Evolutionary conservation across 1,140 invertebrate genomes (phyloP), one percentile per base, ranked within the genome.

Genomic region (Zophobas morio): DNA sequence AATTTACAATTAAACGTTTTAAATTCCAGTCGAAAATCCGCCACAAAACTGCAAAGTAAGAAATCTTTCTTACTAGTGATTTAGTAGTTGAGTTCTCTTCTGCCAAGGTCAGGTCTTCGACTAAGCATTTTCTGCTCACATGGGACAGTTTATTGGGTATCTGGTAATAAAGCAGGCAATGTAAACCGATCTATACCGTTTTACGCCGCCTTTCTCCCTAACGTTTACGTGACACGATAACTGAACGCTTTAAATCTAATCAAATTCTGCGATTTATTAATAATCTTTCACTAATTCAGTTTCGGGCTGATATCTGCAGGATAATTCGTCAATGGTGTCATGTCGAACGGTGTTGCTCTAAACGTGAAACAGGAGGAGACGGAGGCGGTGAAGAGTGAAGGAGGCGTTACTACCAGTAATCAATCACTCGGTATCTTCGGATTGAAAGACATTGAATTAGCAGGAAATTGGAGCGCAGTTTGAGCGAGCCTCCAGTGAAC

Each of bases 361-460:
- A 57, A 57, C 60, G 60, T n/a, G 60, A 42, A 66, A 39, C 60
- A 36, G 39, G 60, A 42, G 60, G 60, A 42, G 60, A 42, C 37
- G 60, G 60, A 42, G 60, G 60, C 60, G 60, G 60, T 33, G 39
- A 42, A 66, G 60, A 66, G 70, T 32, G 51, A 72, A 76, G 79
- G 40, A 70, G 82, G 82, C 74, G 82, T 78, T 70, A 77, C 71
- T 72, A n/a, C 37, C 78, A 34, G 81, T 81, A 82, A 85, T 85
- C 84, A 85, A 85, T 85, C 84, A 85, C 83, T 74, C 76, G 80
- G 74, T 83, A 82, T 83, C 81, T 85, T 82, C 76, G 79, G 84
- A 85, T 85, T 85, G 84, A 85, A 85, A 85, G 84, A 84, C 84
- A 85, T 85, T 85, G 84, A 85, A 85, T 85, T 83, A 85, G 82